Evolutionary conservation across 2,888 invertebrate genomes (phyloP).

Genomic region (Amblyjoppa fuscipennis): DNA sequence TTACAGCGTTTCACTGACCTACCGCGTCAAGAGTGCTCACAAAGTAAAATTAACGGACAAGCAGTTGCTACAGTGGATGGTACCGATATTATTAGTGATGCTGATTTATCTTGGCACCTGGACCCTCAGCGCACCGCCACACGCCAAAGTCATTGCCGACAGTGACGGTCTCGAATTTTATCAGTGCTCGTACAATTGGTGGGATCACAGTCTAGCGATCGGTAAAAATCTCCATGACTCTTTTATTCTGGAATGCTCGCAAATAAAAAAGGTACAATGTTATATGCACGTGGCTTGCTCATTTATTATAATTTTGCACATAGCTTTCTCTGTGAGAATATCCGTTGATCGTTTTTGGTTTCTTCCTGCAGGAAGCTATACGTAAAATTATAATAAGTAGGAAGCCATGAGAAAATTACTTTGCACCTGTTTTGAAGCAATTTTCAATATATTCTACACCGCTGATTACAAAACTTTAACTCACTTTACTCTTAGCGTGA

Average conservation of each 20-base stretch:
- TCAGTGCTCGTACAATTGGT: constrained; percentile 96
- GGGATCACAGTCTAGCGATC: constrained; percentile 97
- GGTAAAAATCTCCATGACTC: constrained; percentile 85
- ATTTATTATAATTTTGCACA: too few species aligned
- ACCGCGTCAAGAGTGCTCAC: constrained; percentile 96
- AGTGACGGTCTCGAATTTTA: constrained; percentile 93
- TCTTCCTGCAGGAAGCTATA: too few species aligned
- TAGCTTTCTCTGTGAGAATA: too few species aligned
- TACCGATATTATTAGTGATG: constrained; percentile 95
- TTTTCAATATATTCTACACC: too few species aligned
- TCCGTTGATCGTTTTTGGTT: too few species aligned
- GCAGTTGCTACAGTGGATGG: constrained; percentile 96
- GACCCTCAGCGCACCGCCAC: constrained; percentile 95
- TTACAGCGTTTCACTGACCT: constrained; percentile 94
- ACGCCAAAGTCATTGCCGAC: constrained; percentile 92
- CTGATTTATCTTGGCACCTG: constrained; percentile 95
- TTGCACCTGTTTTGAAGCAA: too few species aligned
- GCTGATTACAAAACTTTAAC: too few species aligned
- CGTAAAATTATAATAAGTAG: too few species aligned
- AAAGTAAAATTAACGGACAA: constrained; percentile 97
- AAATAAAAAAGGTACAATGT: background rate
- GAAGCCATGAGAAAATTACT: too few species aligned
- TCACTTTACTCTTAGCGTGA: too few species aligned
- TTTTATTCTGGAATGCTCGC: background rate
- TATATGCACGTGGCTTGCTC: too few species aligned